Conservation (phyloP, 2,113 vertebrate genomes). For the Gymnobelideus leadbeateri region DNA sequence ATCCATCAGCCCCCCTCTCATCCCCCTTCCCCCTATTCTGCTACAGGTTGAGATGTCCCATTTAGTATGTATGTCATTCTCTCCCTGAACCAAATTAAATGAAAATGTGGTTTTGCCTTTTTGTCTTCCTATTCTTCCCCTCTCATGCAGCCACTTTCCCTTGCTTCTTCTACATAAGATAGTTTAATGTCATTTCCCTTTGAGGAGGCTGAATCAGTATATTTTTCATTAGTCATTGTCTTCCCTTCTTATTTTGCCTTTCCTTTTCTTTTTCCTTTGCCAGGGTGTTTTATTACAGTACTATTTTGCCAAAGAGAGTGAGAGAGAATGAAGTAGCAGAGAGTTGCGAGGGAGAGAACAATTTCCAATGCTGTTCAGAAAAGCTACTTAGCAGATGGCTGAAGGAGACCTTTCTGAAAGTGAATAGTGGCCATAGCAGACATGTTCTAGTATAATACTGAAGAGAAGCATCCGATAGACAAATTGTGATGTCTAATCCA, state of each 20-base stretch:
- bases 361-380: not conserved
- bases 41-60: too few relatives aligned
- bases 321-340: not conserved
- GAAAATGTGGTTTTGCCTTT: too few relatives aligned
- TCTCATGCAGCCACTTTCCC: too few relatives aligned
- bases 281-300: not conserved
- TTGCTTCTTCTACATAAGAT: too few relatives aligned
- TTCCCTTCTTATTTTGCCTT: not conserved
- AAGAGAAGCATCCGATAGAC: not conserved
- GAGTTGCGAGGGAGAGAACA: not conserved
- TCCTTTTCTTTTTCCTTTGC: not conserved
- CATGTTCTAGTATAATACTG: not conserved
- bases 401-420: not conserved
- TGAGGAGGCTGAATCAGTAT: not conserved
- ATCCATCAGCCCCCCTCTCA: too few relatives aligned
- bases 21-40: too few relatives aligned
- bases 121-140: too few relatives aligned
- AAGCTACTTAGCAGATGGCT: not conserved
- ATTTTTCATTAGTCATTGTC: constrained; percentile 35
- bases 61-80: too few relatives aligned
- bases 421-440: not conserved
- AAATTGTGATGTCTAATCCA: constrained; percentile 5
- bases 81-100: too few relatives aligned
- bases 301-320: not conserved
- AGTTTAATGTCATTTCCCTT: not conserved